Conservation (phyloP, 2,113 vertebrate species). For the Pomatorhinus ruficollis region DNA sequence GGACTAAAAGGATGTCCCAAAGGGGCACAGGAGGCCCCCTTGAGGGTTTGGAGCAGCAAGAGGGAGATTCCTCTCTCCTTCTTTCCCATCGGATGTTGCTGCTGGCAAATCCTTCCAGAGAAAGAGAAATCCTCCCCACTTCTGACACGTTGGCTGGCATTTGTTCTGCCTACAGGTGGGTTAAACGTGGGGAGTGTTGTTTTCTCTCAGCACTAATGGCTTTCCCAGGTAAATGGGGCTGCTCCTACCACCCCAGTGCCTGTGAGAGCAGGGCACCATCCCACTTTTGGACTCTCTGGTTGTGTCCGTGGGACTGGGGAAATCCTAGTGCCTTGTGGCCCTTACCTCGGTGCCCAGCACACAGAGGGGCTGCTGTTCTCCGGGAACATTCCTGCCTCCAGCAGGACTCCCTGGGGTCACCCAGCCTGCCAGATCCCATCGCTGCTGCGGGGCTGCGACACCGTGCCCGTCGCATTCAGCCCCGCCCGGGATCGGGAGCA, state of each 20-base stretch:
- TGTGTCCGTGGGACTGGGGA: constrained; percentile 66
- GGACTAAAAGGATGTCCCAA: neutral
- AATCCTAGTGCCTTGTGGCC: constrained; percentile 59
- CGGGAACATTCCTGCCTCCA: constrained; percentile 66
- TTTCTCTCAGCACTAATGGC: neutral
- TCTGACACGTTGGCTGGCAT: neutral
- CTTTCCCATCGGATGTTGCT: neutral
- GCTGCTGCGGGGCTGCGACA: constrained; percentile 59
- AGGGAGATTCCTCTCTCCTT: neutral
- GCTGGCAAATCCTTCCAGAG: neutral
- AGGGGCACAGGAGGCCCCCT: neutral
- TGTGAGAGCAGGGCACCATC: constrained; percentile 1
- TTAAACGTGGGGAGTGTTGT: neutral
- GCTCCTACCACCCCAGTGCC: neutral
- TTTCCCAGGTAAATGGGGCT: neutral
- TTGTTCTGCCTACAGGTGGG: neutral
- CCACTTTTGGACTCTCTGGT: neutral
- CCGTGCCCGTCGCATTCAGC: constrained; percentile 51
- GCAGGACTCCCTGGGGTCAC: constrained; percentile 66
- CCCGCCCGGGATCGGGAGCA: constrained; percentile 1
- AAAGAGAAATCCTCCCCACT: neutral
- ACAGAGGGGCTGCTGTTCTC: constrained; percentile 77
- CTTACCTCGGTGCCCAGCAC: constrained; percentile 60
- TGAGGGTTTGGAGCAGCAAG: neutral
- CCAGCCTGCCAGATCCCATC: constrained; percentile 70